Conservation (phyloP, 2,113 vertebrate genomes). For the Scytalopus superciliaris region DNA sequence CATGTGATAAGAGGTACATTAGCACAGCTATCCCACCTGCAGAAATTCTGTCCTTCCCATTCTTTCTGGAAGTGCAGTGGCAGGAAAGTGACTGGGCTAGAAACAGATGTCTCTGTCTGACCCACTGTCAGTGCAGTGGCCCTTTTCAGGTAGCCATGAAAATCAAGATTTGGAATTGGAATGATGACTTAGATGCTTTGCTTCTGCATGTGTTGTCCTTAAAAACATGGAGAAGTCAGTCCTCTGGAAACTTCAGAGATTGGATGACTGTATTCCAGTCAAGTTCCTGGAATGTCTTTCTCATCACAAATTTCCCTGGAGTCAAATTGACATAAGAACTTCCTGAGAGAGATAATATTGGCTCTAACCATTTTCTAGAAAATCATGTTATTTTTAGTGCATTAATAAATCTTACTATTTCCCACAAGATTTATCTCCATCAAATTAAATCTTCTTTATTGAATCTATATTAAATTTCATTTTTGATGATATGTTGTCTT, state of each 20-base stretch:
- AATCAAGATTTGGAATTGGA: background rate
- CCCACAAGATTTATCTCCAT: background rate
- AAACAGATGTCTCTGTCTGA: background rate
- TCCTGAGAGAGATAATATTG: background rate
- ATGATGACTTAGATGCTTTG: background rate
- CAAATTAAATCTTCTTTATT: background rate
- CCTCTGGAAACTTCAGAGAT: background rate
- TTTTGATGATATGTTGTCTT: background rate
- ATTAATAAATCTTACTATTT: background rate
- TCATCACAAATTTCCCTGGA: fast-evolving
- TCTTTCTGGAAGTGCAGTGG: background rate
- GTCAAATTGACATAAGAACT: background rate
- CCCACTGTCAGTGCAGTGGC: background rate
- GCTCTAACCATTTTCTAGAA: background rate
- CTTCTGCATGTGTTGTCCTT: background rate
- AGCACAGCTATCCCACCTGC: background rate
- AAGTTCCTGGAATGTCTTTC: background rate
- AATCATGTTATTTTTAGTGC: background rate
- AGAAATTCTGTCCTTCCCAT: background rate
- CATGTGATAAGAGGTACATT: background rate
- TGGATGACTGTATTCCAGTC: fast-evolving
- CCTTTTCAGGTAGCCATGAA: background rate
- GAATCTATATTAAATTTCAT: background rate
- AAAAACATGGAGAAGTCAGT: background rate
- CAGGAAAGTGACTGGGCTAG: background rate